Evolutionary conservation across 2,888 invertebrate genomes (phyloP), one percentile per base, ranked within the genome.

Genomic region (Panzeria rudis): DNA sequence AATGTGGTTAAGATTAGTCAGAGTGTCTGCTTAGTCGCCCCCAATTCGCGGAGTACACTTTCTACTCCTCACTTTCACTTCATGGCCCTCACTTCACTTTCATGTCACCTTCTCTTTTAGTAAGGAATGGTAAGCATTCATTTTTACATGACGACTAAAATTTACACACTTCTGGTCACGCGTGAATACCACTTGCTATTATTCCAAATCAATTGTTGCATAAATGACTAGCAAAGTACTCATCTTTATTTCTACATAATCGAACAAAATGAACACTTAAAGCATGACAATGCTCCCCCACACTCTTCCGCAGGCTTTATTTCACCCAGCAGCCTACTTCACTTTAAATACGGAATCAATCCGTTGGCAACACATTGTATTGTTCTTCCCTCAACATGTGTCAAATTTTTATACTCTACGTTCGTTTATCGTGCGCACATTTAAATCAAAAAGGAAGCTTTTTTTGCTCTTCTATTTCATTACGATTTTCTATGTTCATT

Each of bases 351-450:
- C 69, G 38, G 7, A 52, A 61, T 41, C 54, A 79, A 50, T 50
- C 59, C 47, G 68, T 59, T 68, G 68, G 62, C 56, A 54, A 68
- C 11, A 38, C 56, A 62, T 41, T 38, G 35, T 82, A 62, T 76
- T 64, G 35, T 64, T 64, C 47, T 82, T 61, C 69, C 52, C 61
- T 44, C 44, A 73, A 78, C 83, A 79, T 73, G 71, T 66, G 72
- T 61, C 61, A 71, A n/a, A 29, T 61, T 64, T 83, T 66, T 54
- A 35, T 66, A 38, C 62, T 41, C 23, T 44, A 2, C 17, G 8
- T 44, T 38, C 9, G 32, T 35, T 15, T 56, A 17, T 47, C 35
- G 29, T 41, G 17, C 11, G 9, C 20, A 25, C n/a, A 41, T 38
- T 61, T 38, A 25, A 62, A n/a, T 35, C 29, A 9, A 47, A 8